Evolutionary conservation across 2,888 invertebrate species (phyloP).

Genomic region (Cheilosia grossa): DNA sequence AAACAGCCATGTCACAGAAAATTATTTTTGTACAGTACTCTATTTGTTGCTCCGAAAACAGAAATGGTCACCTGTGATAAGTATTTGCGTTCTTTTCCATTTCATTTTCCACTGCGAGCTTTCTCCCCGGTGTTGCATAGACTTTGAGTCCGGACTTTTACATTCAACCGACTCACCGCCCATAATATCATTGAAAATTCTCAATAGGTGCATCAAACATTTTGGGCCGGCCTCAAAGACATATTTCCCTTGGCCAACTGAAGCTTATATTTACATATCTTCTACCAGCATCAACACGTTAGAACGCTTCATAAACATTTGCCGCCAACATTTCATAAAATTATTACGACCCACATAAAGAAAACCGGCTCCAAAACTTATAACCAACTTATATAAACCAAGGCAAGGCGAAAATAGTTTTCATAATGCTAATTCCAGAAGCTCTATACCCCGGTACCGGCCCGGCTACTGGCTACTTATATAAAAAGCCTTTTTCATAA

Average conservation of each 20-base stretch:
- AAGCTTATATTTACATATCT: background rate
- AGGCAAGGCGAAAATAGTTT: constrained; percentile 2
- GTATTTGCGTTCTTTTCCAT: too few species aligned
- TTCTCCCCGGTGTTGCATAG: too few species aligned
- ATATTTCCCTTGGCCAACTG: too few species aligned
- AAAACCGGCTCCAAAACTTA: constrained; percentile 5
- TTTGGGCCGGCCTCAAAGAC: too few species aligned
- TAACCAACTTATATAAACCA: background rate
- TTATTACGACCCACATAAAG: constrained; percentile 38
- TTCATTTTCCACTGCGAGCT: too few species aligned
- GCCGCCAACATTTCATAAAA: background rate
- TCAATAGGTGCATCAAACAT: background rate
- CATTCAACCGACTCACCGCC: too few species aligned
- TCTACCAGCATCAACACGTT: background rate
- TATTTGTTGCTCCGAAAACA: too few species aligned
- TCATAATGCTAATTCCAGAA: constrained; percentile 22
- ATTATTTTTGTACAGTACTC: too few species aligned
- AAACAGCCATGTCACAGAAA: too few species aligned
- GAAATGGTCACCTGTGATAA: too few species aligned
- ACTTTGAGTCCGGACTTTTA: too few species aligned
- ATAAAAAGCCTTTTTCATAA: constrained; percentile 45
- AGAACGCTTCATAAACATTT: background rate
- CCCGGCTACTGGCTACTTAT: background rate
- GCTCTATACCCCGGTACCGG: background rate
- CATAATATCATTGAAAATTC: background rate